A percentile compares a stretch with the other conserved stretches of the same genome.
phyloP scores from a whole-genome alignment of 2,888 invertebrate species.

The Yponomeuta sedellus region DNA sequence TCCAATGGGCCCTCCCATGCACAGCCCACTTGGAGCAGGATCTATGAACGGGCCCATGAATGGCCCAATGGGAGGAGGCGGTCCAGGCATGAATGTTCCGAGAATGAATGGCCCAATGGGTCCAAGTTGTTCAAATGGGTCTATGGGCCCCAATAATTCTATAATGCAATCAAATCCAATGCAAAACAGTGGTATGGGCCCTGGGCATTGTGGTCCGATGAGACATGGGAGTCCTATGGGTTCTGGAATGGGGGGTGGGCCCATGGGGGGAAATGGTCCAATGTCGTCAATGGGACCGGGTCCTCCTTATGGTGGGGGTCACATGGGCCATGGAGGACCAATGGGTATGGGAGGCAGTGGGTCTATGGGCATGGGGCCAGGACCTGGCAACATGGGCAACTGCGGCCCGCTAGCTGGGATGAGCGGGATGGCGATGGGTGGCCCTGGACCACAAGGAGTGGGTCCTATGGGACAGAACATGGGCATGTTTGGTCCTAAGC shows the following conservation, averaged over 20 bases:
- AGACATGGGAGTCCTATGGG: slow-evolving; percentile 75
- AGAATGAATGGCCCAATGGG: slow-evolving; percentile 76
- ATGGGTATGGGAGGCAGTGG: slow-evolving; percentile 70
- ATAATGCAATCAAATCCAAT: slow-evolving; percentile 75
- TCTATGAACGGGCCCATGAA: slow-evolving; percentile 76
- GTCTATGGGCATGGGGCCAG: slow-evolving; percentile 68
- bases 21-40: slow-evolving; percentile 79
- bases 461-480: slow-evolving; percentile 79
- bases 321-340: slow-evolving; percentile 72
- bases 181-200: slow-evolving; percentile 69
- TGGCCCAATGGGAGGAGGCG: slow-evolving; percentile 78
- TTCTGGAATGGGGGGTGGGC: slow-evolving; percentile 76
- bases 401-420: slow-evolving; percentile 71
- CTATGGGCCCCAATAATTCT: slow-evolving; percentile 73
- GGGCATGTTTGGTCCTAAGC: slow-evolving; percentile 85
- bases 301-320: slow-evolving; percentile 66
- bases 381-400: slow-evolving; percentile 67
- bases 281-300: slow-evolving; percentile 70
- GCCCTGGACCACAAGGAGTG: slow-evolving; percentile 69
- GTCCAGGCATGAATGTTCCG: slow-evolving; percentile 75
- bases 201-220: slow-evolving; percentile 73
- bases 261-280: slow-evolving; percentile 72
- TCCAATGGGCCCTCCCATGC: slow-evolving; percentile 86
- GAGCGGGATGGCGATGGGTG: slow-evolving; percentile 74
- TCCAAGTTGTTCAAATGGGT: slow-evolving; percentile 74